Percentiles rank a stretch among this genome's conserved stretches.
Conservation (phyloP, 2,888 invertebrate genomes). For the Andrena trimmerana region DNA sequence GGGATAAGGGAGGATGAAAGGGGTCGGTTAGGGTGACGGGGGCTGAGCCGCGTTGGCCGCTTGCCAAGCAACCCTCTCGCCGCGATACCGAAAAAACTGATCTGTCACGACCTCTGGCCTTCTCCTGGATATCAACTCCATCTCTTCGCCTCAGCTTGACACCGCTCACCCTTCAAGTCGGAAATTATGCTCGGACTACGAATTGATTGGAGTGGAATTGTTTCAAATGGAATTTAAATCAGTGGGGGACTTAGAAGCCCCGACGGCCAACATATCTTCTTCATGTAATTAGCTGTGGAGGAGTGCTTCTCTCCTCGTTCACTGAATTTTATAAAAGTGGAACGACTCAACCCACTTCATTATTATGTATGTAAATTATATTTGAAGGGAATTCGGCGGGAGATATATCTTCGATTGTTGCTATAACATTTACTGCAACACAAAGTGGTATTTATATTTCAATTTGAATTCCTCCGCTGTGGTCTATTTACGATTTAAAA, state of each 20-base stretch:
- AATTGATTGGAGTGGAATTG: not conserved
- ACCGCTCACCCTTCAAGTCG: conserved; percentile 21
- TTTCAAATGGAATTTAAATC: conserved; percentile 1
- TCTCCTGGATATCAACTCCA: conserved; percentile 49
- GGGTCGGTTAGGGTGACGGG: conserved; percentile 50
- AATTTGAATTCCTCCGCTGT: no score
- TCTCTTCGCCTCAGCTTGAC: not conserved
- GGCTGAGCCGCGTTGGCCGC: conserved; percentile 65
- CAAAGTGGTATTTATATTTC: no score
- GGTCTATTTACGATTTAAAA: no score
- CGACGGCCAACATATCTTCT: not conserved
- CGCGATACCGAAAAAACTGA: conserved; percentile 61
- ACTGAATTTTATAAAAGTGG: no score
- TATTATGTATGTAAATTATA: no score
- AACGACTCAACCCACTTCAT: no score
- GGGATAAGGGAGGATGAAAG: conserved; percentile 42
- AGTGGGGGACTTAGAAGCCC: not conserved
- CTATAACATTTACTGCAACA: no score
- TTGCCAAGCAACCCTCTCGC: conserved; percentile 68
- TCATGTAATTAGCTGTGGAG: no score
- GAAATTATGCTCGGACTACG: not conserved
- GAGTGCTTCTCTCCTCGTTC: no score
- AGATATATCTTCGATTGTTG: no score
- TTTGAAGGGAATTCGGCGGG: no score
- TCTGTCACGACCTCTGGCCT: conserved; percentile 62